Percentiles rank a stretch among this genome's conserved stretches.
Evolutionary conservation across 2,888 invertebrate species (phyloP).

Genomic region (Patella pellucida): DNA sequence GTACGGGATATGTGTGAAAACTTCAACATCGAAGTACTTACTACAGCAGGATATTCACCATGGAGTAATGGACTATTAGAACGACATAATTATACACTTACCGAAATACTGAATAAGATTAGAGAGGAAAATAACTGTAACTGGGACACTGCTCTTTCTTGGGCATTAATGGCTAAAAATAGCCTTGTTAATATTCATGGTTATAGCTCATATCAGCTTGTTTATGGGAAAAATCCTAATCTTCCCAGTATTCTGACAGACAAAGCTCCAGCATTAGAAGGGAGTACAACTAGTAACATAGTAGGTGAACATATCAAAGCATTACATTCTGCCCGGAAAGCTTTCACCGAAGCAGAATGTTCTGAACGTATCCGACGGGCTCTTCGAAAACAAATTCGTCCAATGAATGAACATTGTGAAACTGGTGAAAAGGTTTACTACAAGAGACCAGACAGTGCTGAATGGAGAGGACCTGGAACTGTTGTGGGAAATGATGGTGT

Average conservation of each 20-base stretch:
- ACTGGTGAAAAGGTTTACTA: slow-evolving; percentile 17
- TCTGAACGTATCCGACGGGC: slow-evolving; percentile 25
- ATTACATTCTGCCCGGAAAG: slow-evolving; percentile 10
- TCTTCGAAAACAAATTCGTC: slow-evolving; percentile 21
- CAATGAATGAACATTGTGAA: slow-evolving; percentile 14
- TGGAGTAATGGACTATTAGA: slow-evolving; percentile 21
- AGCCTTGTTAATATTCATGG: slow-evolving; percentile 14
- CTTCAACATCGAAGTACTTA: slow-evolving; percentile 25
- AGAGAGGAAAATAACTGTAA: slow-evolving; percentile 25
- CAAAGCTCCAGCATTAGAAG: slow-evolving; percentile 23
- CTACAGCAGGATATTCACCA: slow-evolving; percentile 22
- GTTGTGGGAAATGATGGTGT: slow-evolving; percentile 15
- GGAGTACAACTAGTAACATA: slow-evolving; percentile 12
- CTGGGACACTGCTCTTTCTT: slow-evolving; percentile 26
- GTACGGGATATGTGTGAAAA: slow-evolving; percentile 31
- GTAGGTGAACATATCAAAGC: slow-evolving; percentile 19
- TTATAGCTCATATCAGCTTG: slow-evolving; percentile 25
- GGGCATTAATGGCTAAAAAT: slow-evolving; percentile 24
- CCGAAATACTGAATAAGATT: slow-evolving; percentile 25
- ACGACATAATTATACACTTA: slow-evolving; percentile 23
- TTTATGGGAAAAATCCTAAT: slow-evolving; percentile 27
- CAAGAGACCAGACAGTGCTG: slow-evolving; percentile 5
- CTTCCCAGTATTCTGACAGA: slow-evolving; percentile 26
- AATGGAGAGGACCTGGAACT: slow-evolving; percentile 6
- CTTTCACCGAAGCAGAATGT: slow-evolving; percentile 19